Percentiles rank a stretch among this genome's conserved stretches.
These are phyloP conservation scores for Lepidothrix coronata DNA, from an alignment of 2,113 vertebrate species.

Conservation along the genomic window DNA sequence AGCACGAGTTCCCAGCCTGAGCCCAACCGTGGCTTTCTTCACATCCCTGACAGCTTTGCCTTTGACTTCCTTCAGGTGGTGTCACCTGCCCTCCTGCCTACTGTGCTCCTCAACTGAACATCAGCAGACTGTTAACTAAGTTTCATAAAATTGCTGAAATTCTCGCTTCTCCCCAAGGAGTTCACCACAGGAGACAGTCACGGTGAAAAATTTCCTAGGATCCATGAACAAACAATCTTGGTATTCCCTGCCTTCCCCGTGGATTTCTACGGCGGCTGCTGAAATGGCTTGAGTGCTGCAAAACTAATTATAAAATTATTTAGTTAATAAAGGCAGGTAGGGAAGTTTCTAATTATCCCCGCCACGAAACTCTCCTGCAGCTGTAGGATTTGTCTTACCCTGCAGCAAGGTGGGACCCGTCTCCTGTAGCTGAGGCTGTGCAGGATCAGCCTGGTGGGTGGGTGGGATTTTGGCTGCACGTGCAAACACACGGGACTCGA, in stretches of 20 bases:
- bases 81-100: not conserved
- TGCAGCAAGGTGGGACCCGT: not conserved
- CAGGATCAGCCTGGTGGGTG: rapidly evolving
- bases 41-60: not conserved
- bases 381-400: not conserved
- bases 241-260: not conserved
- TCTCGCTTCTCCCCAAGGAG: not conserved
- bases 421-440: not conserved
- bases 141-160: not conserved
- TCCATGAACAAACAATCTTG: slow-evolving; percentile 2
- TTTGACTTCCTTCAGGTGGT: not conserved
- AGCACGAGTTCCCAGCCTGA: not conserved
- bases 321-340: slow-evolving; percentile 37
- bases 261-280: not conserved
- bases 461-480: not conserved
- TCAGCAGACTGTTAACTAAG: not conserved
- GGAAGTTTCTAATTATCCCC: slow-evolving; percentile 15
- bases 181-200: not conserved
- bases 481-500: rapidly evolving
- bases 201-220: not conserved
- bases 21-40: not conserved
- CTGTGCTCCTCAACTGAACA: not conserved
- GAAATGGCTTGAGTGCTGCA: not conserved
- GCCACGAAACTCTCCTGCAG: not conserved
- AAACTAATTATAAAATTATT: slow-evolving; percentile 50